These are phyloP conservation scores for Hydropsyche betteni DNA, from an alignment of 2,888 invertebrate genomes.

Conservation along the genomic window DNA sequence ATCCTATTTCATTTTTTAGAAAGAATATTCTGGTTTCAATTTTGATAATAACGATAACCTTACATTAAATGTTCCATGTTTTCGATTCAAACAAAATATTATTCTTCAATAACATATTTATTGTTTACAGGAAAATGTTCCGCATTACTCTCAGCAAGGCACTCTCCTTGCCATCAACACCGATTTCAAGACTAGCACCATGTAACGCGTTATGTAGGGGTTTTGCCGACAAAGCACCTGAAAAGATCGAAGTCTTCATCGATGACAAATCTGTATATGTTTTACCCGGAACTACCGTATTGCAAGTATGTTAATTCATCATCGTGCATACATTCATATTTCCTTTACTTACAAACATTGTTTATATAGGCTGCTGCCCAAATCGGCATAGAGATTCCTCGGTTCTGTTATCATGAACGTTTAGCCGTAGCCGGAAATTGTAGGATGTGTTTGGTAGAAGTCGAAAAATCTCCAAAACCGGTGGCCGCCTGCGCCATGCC, in stretches of 20 bases:
- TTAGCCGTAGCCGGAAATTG: conserved; percentile 99
- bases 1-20: too few species aligned
- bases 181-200: conserved; percentile 58
- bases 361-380: conserved; percentile 85
- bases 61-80: too few species aligned
- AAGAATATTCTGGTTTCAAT: too few species aligned
- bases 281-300: conserved; percentile 94
- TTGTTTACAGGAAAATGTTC: conserved; percentile 67
- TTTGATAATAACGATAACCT: too few species aligned
- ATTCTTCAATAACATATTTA: background rate
- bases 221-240: conserved; percentile 67
- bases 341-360: background rate
- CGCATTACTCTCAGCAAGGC: conserved; percentile 78
- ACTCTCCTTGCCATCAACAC: conserved; percentile 62
- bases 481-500: conserved; percentile 99
- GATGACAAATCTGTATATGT: conserved; percentile 96
- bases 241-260: conserved; percentile 94
- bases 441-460: conserved; percentile 99
- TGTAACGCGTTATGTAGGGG: conserved; percentile 61
- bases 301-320: conserved; percentile 74
- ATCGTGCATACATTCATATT: background rate
- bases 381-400: conserved; percentile 96
- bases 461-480: conserved; percentile 97
- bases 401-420: conserved; percentile 99
- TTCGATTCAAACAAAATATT: too few species aligned